A percentile compares a stretch with the other conserved stretches of the same genome.
phyloP scores from a whole-genome alignment of 2,113 vertebrate species.

The Terrapene triunguis region DNA sequence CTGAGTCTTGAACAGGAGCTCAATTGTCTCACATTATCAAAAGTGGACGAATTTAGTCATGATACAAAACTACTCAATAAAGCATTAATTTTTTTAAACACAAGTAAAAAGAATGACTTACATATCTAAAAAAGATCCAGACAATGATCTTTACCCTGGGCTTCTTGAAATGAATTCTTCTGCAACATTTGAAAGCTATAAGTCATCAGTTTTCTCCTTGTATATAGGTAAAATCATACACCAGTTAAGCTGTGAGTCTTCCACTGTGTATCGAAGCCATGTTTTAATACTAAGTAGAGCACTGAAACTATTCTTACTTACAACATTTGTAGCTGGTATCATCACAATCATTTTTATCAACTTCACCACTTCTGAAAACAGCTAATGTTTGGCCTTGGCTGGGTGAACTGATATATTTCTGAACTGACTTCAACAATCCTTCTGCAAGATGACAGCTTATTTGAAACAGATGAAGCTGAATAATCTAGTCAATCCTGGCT shows the following conservation, averaged over 20 bases:
- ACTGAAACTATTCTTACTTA: background rate
- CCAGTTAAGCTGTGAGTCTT: background rate
- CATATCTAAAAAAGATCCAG: background rate
- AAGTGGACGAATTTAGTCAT: background rate
- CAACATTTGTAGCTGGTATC: fast-evolving
- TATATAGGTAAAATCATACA: background rate
- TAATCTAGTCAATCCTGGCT: background rate
- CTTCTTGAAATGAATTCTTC: background rate
- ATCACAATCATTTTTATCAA: background rate
- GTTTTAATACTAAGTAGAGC: background rate
- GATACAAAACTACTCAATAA: background rate
- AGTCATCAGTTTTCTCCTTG: background rate
- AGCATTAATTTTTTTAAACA: background rate
- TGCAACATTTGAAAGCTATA: background rate
- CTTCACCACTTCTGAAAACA: background rate
- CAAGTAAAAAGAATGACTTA: background rate
- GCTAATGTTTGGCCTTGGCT: background rate
- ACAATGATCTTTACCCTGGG: background rate
- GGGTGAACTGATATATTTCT: background rate
- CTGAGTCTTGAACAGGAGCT: background rate
- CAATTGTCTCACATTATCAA: background rate
- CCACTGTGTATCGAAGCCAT: background rate
- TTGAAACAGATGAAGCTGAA: background rate
- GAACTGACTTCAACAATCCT: background rate
- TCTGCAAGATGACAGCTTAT: background rate